Conservation (phyloP, 2,888 invertebrate genomes). For the Melanotus villosus region DNA sequence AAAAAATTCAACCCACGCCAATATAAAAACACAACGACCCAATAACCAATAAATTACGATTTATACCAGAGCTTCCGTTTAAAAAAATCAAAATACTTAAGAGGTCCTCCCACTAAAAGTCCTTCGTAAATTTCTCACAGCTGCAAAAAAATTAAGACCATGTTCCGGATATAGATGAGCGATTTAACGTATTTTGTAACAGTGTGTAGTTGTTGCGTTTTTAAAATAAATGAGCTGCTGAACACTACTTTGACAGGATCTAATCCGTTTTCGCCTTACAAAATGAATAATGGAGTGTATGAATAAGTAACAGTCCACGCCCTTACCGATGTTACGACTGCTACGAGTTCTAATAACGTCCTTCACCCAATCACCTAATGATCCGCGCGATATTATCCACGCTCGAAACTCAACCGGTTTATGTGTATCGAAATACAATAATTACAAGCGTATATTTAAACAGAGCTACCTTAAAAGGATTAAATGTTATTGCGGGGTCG, state of each 20-base stretch:
- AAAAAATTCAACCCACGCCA: no score
- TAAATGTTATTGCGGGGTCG: slow-evolving; percentile 10
- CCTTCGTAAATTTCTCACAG: background rate
- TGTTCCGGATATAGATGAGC: slow-evolving; percentile 8
- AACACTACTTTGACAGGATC: slow-evolving; percentile 6
- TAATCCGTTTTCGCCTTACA: slow-evolving; percentile 19
- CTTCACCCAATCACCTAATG: slow-evolving; percentile 46
- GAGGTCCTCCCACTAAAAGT: background rate
- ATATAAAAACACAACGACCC: no score
- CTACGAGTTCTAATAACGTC: slow-evolving; percentile 34
- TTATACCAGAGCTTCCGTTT: background rate
- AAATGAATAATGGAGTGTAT: slow-evolving; percentile 20
- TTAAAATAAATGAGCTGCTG: slow-evolving; percentile 10
- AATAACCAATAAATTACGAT: background rate
- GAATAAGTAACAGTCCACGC: slow-evolving; percentile 18
- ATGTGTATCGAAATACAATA: slow-evolving; percentile 3
- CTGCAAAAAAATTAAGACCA: background rate
- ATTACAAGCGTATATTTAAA: background rate
- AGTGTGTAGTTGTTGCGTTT: background rate
- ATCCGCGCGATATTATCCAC: slow-evolving; percentile 36
- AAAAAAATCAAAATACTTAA: background rate
- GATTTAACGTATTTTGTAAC: background rate
- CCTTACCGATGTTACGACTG: slow-evolving; percentile 34
- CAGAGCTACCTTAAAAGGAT: slow-evolving; percentile 3
- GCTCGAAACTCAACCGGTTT: slow-evolving; percentile 28